Conservation (phyloP, 2,888 invertebrate species). For the Barypeithes pellucidus region DNA sequence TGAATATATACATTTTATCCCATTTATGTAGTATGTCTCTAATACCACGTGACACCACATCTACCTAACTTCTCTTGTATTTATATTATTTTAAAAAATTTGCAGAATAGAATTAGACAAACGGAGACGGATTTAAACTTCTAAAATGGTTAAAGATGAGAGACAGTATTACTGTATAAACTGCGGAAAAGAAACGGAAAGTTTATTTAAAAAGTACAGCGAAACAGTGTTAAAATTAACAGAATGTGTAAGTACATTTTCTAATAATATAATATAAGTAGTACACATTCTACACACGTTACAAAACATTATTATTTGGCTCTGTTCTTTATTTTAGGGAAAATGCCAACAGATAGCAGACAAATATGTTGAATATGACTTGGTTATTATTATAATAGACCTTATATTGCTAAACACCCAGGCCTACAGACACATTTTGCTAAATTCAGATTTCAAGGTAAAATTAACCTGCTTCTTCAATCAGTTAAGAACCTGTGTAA, state of each 20-base stretch:
- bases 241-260: slow-evolving; percentile 79
- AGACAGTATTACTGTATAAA: slow-evolving; percentile 75
- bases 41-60: neutral
- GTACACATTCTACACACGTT: too few species aligned
- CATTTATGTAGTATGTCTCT: neutral
- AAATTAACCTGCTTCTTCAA: neutral
- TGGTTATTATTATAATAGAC: slow-evolving; percentile 90
- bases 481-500: too few species aligned
- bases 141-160: slow-evolving; percentile 32
- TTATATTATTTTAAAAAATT: neutral
- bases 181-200: slow-evolving; percentile 77
- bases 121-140: neutral
- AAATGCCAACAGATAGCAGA: slow-evolving; percentile 85
- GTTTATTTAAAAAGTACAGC: slow-evolving; percentile 81
- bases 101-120: neutral
- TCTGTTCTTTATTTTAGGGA: slow-evolving; percentile 74
- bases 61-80: neutral
- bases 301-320: too few species aligned
- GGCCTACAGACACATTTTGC: slow-evolving; percentile 89
- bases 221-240: slow-evolving; percentile 81
- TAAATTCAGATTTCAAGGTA: slow-evolving; percentile 86
- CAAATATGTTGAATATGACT: slow-evolving; percentile 93
- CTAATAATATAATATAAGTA: too few species aligned
- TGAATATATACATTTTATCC: neutral
- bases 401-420: slow-evolving; percentile 84